Conservation (phyloP, 2,113 vertebrate genomes). For the Strigops habroptila region DNA sequence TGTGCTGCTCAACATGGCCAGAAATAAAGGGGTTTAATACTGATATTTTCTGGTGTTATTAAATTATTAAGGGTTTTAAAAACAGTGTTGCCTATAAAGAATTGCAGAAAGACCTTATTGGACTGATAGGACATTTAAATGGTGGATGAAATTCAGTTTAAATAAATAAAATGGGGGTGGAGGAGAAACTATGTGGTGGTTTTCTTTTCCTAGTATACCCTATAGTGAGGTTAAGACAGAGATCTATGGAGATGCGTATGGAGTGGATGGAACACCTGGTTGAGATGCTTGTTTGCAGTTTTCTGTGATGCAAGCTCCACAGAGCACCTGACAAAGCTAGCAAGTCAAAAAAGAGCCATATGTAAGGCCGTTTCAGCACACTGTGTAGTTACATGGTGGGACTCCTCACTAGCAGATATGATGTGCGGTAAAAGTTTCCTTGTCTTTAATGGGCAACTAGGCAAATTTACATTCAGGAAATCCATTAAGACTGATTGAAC, state of each 20-base stretch:
- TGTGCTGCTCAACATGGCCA: neutral
- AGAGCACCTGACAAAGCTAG: neutral
- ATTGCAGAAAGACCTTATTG: neutral
- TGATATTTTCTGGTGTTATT: neutral
- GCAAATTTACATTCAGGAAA: neutral
- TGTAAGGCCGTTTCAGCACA: neutral
- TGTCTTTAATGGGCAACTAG: neutral
- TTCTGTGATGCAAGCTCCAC: neutral
- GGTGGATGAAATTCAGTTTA: neutral
- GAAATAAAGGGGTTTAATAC: neutral
- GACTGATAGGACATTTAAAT: neutral
- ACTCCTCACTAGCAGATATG: neutral
- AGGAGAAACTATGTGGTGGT: neutral
- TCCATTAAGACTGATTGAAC: neutral
- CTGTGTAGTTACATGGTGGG: neutral
- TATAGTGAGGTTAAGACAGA: neutral
- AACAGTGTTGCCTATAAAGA: neutral
- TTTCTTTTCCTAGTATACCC: neutral
- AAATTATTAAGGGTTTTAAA: neutral
- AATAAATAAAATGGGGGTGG: neutral
- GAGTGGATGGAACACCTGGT: neutral
- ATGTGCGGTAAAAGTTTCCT: accelerated
- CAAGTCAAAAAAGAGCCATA: neutral
- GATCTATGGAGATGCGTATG: accelerated
- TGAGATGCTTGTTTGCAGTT: neutral